phyloP scores from a whole-genome alignment of 2,797 vertebrate species.

The Sebastes diaconus region DNA sequence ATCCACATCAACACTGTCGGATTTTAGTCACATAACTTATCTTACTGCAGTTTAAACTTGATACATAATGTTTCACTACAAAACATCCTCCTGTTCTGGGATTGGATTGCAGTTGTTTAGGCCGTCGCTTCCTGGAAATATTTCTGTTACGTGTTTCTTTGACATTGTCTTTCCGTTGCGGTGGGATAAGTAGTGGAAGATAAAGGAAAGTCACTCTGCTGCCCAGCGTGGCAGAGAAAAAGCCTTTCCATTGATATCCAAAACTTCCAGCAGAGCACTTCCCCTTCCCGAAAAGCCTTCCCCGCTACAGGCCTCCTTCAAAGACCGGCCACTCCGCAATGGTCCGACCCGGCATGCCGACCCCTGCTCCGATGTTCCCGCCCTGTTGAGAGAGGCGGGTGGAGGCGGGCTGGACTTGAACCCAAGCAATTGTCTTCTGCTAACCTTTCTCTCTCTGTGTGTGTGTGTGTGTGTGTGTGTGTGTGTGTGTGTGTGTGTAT shows the following conservation, averaged over 20 bases:
- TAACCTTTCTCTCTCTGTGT: constrained; percentile 50
- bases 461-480: constrained; percentile 12
- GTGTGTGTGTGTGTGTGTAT: not conserved
- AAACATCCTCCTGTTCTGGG: constrained; percentile 9
- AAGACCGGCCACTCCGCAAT: constrained; percentile 56
- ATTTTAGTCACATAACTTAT: not conserved
- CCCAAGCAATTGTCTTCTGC: constrained; percentile 65
- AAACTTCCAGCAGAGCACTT: constrained; percentile 69
- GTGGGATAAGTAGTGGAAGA: constrained; percentile 45
- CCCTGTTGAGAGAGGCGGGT: constrained; percentile 65
- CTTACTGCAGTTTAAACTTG: not conserved
- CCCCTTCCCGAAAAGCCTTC: constrained; percentile 71
- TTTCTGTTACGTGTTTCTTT: constrained; percentile 62
- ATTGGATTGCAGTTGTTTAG: constrained; percentile 37
- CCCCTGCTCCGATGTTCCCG: constrained; percentile 67
- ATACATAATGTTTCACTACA: not conserved
- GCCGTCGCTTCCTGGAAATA: constrained; percentile 59
- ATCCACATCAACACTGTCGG: not conserved
- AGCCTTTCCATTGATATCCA: constrained; percentile 68
- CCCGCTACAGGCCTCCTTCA: constrained; percentile 68
- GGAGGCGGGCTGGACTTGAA: constrained; percentile 65
- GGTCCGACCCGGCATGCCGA: constrained; percentile 63
- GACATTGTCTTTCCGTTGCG: constrained; percentile 61
- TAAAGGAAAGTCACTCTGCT: constrained; percentile 45
- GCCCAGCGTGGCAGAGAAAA: constrained; percentile 40